These are phyloP conservation scores for Aphis craccivora DNA, from an alignment of 1,140 invertebrate genomes.

Conservation along the genomic window DNA sequence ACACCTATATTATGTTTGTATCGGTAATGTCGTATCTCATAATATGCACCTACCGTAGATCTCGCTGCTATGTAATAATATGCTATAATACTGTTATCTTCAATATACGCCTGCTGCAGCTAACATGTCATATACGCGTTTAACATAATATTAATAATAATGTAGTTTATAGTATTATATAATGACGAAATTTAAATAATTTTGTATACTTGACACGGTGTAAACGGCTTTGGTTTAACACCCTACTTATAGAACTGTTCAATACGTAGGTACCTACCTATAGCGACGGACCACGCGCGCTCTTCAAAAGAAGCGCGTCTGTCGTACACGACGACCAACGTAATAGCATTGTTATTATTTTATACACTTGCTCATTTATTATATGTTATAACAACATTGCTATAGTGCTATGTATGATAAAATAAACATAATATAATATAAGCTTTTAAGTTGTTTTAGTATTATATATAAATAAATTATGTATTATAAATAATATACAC, in stretches of 20 bases:
- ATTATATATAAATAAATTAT: neutral
- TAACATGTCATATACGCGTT: neutral
- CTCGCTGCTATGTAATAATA: neutral
- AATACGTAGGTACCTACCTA: neutral
- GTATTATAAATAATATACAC: neutral
- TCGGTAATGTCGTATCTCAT: neutral
- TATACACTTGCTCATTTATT: neutral
- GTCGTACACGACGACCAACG: neutral
- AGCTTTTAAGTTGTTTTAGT: conserved; percentile 15
- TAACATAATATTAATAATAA: conserved; percentile 1
- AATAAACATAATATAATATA: neutral
- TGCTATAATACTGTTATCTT: neutral
- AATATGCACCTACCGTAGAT: neutral
- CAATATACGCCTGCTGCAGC: neutral
- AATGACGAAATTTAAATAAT: neutral
- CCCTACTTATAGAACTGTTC: neutral
- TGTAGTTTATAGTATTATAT: neutral
- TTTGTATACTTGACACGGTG: neutral
- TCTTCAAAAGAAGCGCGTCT: neutral
- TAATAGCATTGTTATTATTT: neutral
- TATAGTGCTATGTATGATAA: neutral
- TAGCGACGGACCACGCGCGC: neutral
- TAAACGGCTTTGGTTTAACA: neutral
- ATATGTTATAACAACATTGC: neutral
- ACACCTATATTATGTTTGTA: neutral